Evolutionary conservation across 2,888 invertebrate species (phyloP), one percentile per base, ranked within the genome.

Genomic region (Drosophila fungiperda): DNA sequence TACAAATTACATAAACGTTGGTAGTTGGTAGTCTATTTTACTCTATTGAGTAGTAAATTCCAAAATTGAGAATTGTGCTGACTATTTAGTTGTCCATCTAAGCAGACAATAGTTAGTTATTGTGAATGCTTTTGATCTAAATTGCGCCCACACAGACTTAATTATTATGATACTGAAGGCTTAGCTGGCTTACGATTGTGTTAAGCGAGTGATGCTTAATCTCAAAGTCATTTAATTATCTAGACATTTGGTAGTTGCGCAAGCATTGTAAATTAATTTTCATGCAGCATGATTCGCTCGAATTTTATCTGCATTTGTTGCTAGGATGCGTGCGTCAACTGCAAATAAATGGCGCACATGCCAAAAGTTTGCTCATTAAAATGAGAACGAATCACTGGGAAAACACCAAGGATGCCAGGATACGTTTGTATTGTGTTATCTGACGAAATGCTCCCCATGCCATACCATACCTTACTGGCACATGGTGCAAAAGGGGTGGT

Each of bases 331-430:
- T 73, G 77, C 76, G 68, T 68, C 82, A 85, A 80, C 75, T 73
- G 76, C 74, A 80, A 82, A 85, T 72, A 87, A 88, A 85, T 83
- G 81, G 65, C 76, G 71, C 35, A 66, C 61, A 66, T 57, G 67
- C 64, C 45, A 64, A 85, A 86, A 86, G 70, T 86, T 86, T 90
- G 86, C 86, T 86, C 86, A 86, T 86, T 86, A 86, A 86, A 90
- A 88, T 76, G 81, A 67, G 65, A 79, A 59, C 69, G 67, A 70
- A 74, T 76, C 71, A 36, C 38, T 62, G 64, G 45, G 59, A 53
- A 48, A 69, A 59, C 48, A 52, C 23, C 40, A 50, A n/a, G 58
- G 45, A 42, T 15, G 54, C 38, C 52, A 33, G 52, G 40, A 38
- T 29, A 45, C 23, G 45, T 15, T 45, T 45, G 45, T 45, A 23